Evolutionary conservation across 1,140 invertebrate species (phyloP), one percentile per base, ranked within the genome.

Genomic region (Musca vetustissima): DNA sequence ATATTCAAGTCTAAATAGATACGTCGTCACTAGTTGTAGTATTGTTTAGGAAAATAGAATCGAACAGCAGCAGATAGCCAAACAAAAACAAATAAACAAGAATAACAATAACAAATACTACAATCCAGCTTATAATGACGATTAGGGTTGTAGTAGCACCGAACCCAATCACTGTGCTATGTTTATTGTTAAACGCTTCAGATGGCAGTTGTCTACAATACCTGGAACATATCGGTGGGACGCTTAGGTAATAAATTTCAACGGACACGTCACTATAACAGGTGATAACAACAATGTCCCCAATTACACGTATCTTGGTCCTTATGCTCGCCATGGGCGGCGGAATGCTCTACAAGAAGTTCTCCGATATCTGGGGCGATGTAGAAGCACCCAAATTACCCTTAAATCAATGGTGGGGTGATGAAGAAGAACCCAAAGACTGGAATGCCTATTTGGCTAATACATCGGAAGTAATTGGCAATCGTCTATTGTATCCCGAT

Each of bases 391-490:
- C 79, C 4, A 48, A 71, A 25, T 48, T 81, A 36, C 69, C 76
- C 13, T 14, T 64, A 0, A 67, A 80, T 48, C 69, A 80, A 70
- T 81, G 78, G 77, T 81, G 79, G 79, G 78, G 79, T 25, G 79
- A 81, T 67, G 78, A 70, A 22, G 77, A 72, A 1, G 49, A 71
- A 14, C 79, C 79, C 1, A 71, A 68, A 64, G 77, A 81, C 7
- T 80, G 79, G 36, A 72, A 64, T 0, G 76, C 74, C 21, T 80
- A 80, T 73, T 32, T 79, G 66, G 70, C 66, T 24, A 81, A 81
- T 53, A 71, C 9, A 1, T 80, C 79, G 0, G 73, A 78, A 14
- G 59, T 80, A 7, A 53, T 80, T 2, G 59, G 70, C 65, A 80
- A 80, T 69, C 71, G 66, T 13, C 65, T 80, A 0, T 24, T 36